Percentiles rank a stretch among this genome's conserved stretches.
Evolutionary conservation across 1,140 invertebrate species (phyloP).

Genomic region (Metaphire vulgaris): DNA sequence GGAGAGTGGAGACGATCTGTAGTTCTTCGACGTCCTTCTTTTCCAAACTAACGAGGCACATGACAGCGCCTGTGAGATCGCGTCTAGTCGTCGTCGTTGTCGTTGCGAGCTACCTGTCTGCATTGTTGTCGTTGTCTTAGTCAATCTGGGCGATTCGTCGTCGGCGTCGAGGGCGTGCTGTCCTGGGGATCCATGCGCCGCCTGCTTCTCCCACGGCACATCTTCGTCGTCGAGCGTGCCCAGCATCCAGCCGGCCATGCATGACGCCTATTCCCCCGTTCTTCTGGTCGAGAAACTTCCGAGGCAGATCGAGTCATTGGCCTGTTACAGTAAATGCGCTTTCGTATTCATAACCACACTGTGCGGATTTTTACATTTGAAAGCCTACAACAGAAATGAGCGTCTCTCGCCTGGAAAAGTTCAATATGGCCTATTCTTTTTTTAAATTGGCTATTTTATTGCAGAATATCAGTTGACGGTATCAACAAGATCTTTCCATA

Average conservation of each 20-base stretch:
- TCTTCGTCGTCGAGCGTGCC: not conserved
- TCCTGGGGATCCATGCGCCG: not conserved
- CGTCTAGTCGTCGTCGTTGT: not conserved
- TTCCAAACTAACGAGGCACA: too few species aligned
- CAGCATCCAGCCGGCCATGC: not conserved
- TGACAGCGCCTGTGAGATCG: too few species aligned
- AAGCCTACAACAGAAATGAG: too few species aligned
- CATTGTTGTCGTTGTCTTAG: not conserved
- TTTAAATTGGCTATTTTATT: too few species aligned
- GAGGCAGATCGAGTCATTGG: not conserved
- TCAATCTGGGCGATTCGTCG: not conserved
- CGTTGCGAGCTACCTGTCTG: not conserved
- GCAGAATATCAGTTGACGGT: too few species aligned
- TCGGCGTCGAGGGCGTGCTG: not conserved
- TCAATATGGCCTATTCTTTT: too few species aligned
- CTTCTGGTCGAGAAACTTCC: not conserved
- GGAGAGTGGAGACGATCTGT: too few species aligned
- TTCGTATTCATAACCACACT: too few species aligned
- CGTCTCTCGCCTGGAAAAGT: too few species aligned
- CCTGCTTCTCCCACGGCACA: not conserved
- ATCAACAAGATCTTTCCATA: too few species aligned
- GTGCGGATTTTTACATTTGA: too few species aligned
- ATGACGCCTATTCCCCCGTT: not conserved
- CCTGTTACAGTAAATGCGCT: not conserved
- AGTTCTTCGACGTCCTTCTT: too few species aligned